These are phyloP conservation scores for Phortica variegata DNA, from an alignment of 1,140 invertebrate species.

Conservation along the genomic window DNA sequence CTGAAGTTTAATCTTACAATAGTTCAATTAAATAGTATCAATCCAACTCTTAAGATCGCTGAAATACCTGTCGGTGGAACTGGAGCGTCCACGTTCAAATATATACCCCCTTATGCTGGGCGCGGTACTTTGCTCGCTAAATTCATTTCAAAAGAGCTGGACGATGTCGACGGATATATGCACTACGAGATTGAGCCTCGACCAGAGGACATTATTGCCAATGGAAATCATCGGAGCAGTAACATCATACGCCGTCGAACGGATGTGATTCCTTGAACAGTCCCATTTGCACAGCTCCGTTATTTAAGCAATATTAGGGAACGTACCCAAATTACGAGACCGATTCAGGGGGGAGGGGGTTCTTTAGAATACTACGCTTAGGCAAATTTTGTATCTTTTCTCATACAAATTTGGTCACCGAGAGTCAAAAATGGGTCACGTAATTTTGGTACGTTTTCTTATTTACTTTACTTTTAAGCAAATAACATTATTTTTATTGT, in stretches of 20 bases:
- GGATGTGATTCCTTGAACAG: conserved; percentile 45
- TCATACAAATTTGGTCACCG: too few species aligned
- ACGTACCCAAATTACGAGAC: too few species aligned
- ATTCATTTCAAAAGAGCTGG: conserved; percentile 77
- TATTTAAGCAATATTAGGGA: too few species aligned
- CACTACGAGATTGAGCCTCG: conserved; percentile 62
- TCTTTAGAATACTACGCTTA: too few species aligned
- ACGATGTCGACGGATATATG: conserved; percentile 80
- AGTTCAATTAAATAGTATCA: too few species aligned
- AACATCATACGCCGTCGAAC: conserved; percentile 44
- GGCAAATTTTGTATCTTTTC: too few species aligned
- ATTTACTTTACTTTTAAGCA: too few species aligned
- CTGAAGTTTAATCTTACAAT: background rate
- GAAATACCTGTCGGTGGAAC: conserved; percentile 65
- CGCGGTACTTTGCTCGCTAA: conserved; percentile 76
- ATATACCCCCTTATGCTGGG: conserved; percentile 71
- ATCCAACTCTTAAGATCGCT: conserved; percentile 25
- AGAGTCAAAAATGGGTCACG: too few species aligned
- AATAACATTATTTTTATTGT: too few species aligned
- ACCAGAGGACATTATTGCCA: conserved; percentile 43
- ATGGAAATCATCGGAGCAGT: conserved; percentile 27
- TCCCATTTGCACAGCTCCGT: too few species aligned
- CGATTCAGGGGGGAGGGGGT: too few species aligned
- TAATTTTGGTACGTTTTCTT: too few species aligned
- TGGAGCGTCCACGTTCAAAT: conserved; percentile 69